Conservation (phyloP, 2,113 vertebrate genomes). For the Marmota flaviventris region DNA sequence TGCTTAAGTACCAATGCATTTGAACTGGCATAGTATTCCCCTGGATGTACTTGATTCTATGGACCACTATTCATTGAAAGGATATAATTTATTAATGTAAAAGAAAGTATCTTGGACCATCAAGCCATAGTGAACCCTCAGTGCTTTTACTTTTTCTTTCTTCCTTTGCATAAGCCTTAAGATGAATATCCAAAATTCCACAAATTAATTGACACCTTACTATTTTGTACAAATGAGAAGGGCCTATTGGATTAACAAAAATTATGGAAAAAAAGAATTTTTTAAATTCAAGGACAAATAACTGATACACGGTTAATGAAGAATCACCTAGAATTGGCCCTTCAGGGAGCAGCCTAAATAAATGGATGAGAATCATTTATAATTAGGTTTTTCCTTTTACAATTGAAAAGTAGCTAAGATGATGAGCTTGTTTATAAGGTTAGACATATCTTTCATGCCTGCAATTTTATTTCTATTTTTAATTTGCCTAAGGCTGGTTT, state of each 20-base stretch:
- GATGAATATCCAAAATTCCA: neutral
- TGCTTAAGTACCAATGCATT: neutral
- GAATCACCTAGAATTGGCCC: constrained; percentile 40
- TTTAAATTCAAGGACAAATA: constrained; percentile 59
- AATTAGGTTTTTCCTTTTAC: constrained; percentile 66
- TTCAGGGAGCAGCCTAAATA: constrained; percentile 64
- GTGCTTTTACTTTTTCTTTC: neutral
- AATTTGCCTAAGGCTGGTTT: constrained; percentile 41
- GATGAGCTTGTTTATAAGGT: constrained; percentile 53
- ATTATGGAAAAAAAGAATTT: constrained; percentile 27
- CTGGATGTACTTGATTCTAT: neutral
- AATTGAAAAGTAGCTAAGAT: constrained; percentile 58
- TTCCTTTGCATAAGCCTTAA: neutral
- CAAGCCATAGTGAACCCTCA: neutral
- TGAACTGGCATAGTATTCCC: neutral
- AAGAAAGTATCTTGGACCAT: neutral
- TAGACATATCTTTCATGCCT: constrained; percentile 15
- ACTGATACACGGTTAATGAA: constrained; percentile 63
- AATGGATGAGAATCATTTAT: constrained; percentile 68
- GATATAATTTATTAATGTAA: neutral
- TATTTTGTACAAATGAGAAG: constrained; percentile 43
- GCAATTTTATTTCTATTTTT: constrained; percentile 53
- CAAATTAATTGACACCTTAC: neutral
- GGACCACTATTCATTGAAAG: neutral
- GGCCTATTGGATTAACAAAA: constrained; percentile 27